Base-by-base conservation (phyloP, 2,888 invertebrate species). In the Philereme vetulata region DNA sequence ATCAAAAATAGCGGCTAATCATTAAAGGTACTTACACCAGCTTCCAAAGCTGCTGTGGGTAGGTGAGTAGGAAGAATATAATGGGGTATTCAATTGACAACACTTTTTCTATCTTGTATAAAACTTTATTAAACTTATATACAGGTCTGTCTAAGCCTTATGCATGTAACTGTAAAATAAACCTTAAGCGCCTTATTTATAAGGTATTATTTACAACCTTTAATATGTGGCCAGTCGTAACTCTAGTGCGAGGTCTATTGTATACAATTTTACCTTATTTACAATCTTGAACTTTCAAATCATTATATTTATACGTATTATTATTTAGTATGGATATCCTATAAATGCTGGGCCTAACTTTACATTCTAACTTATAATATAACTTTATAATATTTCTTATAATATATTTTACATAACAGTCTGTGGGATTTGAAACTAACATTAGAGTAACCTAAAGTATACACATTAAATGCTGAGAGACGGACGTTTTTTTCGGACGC, bases 401-500 rank as follows among this genome's bases (percentile, higher is more conserved):
- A 67, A 71, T 72, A 72, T 68, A 65, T 64, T 78, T 77, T 72
- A 71, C 79, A 82, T 82, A 80, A 76, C 89, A 90, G 89, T 90
- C 90, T 83, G 84, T 82, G 75, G 73, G 70, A 75, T 78, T 75
- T 72, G 72, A 69, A 71, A 71, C 62, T 78, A 78, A 64, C 61
- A 61, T 68, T 72, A 68, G 71, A 69, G 74, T 72, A 65, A 70
- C 70, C 73, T 70, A 68, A 63, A 66, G 68, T 68, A 43, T 55
- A 63, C 36, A 64, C 58, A 60, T 94, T 93, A 96, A 93, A 96
- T 96, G 84, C 95, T 96, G 71, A 96, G 92, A 44, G 96, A 96
- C 34, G 96, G 96, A 74, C 96, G 92, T 90, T 96, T 96, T 91
- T 96, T 96, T 70, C 96, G 90, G 72, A 96, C 95, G 67, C 94